Conservation (phyloP, 2,797 vertebrate genomes). For the Typhlichthys subterraneus region DNA sequence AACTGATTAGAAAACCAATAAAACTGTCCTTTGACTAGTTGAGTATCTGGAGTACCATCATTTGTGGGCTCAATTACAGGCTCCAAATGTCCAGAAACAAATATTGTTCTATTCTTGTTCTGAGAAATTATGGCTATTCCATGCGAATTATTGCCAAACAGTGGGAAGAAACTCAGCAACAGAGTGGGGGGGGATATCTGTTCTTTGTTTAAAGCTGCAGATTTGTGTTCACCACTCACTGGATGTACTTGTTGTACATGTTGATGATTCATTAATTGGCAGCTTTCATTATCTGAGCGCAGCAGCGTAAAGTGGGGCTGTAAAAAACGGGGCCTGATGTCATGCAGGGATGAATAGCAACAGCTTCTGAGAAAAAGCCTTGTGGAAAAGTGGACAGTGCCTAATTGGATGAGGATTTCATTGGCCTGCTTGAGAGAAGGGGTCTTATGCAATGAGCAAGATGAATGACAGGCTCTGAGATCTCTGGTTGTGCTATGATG, state of each 20-base stretch:
- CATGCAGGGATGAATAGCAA: slow-evolving; percentile 74
- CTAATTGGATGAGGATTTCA: slow-evolving; percentile 81
- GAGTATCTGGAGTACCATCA: too few relatives aligned
- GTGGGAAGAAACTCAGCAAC: too few relatives aligned
- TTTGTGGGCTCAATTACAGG: too few relatives aligned
- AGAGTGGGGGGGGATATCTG: slow-evolving; percentile 54
- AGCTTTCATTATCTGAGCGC: slow-evolving; percentile 76
- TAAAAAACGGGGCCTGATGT: slow-evolving; percentile 72
- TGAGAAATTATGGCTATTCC: too few relatives aligned
- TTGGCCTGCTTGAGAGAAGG: slow-evolving; percentile 65
- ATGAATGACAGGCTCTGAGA: slow-evolving; percentile 64
- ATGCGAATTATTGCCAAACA: too few relatives aligned
- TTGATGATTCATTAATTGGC: slow-evolving; percentile 80
- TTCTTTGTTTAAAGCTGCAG: slow-evolving; percentile 70
- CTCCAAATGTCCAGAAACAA: too few relatives aligned
- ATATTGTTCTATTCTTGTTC: too few relatives aligned
- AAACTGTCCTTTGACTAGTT: too few relatives aligned
- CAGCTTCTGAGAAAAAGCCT: slow-evolving; percentile 72
- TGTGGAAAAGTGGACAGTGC: slow-evolving; percentile 74
- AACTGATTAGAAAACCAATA: too few relatives aligned
- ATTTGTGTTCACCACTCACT: slow-evolving; percentile 74
- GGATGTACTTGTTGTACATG: slow-evolving; percentile 74
- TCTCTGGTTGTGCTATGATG: slow-evolving; percentile 48
- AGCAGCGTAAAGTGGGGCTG: slow-evolving; percentile 73
- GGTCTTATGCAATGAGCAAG: slow-evolving; percentile 71